Conservation (phyloP, 2,797 vertebrate genomes). For the Gambelia wislizenii region DNA sequence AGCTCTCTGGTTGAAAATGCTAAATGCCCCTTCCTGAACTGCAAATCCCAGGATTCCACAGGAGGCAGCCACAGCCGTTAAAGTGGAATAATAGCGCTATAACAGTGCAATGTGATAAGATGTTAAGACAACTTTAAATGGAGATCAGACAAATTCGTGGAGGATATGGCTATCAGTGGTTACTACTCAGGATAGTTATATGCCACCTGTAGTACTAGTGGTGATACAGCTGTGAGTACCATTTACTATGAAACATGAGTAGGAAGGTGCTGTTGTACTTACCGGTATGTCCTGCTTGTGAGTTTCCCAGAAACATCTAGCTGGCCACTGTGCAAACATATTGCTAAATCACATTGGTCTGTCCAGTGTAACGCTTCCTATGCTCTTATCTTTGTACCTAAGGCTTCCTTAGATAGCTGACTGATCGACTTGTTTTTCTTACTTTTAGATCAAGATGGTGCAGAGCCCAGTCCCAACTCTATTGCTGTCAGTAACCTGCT, state of each 20-base stretch:
- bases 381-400: not conserved
- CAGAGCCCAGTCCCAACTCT: constrained; percentile 92
- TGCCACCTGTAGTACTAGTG: not conserved
- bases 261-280: not conserved
- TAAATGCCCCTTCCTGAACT: no score
- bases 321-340: not conserved
- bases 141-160: not conserved
- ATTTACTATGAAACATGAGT: not conserved
- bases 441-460: constrained; percentile 90
- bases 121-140: not conserved
- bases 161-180: not conserved
- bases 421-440: not conserved
- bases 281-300: not conserved
- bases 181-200: not conserved
- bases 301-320: not conserved
- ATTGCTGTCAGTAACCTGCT: constrained; percentile 88
- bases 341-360: not conserved
- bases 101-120: no score
- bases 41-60: no score
- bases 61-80: no score
- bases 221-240: not conserved
- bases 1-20: no score
- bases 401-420: not conserved
- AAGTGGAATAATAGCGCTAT: no score
- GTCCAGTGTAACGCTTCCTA: not conserved